Base-by-base conservation (phyloP, 2,888 invertebrate species). In the Portevinia maculata region DNA sequence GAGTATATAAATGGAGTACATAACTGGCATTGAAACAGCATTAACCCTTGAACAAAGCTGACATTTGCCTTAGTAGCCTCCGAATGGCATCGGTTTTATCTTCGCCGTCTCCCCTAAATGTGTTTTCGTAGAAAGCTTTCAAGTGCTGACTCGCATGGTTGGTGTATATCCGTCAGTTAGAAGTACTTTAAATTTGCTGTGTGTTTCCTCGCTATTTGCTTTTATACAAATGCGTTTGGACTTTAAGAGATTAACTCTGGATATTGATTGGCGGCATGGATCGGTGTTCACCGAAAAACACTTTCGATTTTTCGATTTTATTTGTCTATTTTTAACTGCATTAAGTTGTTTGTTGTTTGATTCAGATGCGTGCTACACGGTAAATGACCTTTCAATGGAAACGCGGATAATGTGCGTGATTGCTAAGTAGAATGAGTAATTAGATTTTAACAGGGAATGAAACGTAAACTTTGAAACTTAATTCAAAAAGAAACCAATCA, bases 21-120 rank as follows among this genome's bases (percentile, higher is more conserved):
- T 70, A 81, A 71, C 78, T 83, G 78, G 76, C 83, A 78, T 71
- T 83, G 83, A 83, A 76, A 83, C 30, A 78, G 83, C 24, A 78
- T 83, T 83, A 83, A 83, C 83, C 83, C 53, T 83, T 83, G 83
- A 83, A 83, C 83, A 76, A 21, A 60, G 67, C 78, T 78, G 83
- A 83, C 83, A 83, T 83, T 83, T 78, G 81, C 76, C 81, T 76
- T 34, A 48, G 48, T 15, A 21, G 59, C 32, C 60, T 39, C 69
- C 52, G 69, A 57, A 64, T 53, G 55, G 57, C 57, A 79, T 81
- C 64, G 39, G 67, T 30, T 55, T 46, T 28, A 57, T 48, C 39
- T 53, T 30, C 52, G 28, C 24, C 52, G 44, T 28, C 67, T 41
- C 41, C 50, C 15, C 17, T 37, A 64, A 69, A 69, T 57, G 41